Percentiles rank a stretch among this genome's conserved stretches.
phyloP scores from a whole-genome alignment of 2,797 vertebrate genomes.

The Acropternis orthonyx region DNA sequence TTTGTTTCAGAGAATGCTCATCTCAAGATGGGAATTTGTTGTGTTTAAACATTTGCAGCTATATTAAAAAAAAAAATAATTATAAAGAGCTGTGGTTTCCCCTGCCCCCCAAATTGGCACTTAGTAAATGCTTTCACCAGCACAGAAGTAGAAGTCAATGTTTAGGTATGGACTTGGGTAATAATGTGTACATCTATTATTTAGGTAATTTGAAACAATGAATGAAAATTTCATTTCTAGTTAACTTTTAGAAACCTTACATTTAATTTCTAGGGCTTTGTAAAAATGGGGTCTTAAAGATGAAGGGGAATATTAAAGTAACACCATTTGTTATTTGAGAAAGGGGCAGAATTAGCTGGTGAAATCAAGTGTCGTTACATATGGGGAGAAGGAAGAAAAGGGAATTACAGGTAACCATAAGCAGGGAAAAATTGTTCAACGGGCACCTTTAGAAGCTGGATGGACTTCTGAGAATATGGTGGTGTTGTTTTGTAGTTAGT shows the following conservation, averaged over 20 bases:
- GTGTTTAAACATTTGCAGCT: not conserved
- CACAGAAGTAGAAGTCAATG: not conserved
- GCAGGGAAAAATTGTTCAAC: not conserved
- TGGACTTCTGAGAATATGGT: not conserved
- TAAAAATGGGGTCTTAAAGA: not conserved
- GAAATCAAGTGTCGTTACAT: not conserved
- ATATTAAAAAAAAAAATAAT: not conserved
- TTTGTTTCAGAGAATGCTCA: not conserved
- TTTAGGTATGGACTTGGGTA: not conserved
- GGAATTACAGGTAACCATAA: not conserved
- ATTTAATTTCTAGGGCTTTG: not conserved
- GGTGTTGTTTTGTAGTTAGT: not conserved
- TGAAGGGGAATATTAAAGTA: not conserved
- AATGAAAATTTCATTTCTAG: not conserved
- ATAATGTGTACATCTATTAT: not conserved
- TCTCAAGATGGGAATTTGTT: not conserved
- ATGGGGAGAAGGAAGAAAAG: not conserved
- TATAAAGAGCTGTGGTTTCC: not conserved
- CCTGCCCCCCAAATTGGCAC: not conserved
- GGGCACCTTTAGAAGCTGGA: not conserved
- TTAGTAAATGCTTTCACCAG: not conserved
- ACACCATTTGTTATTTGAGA: not conserved
- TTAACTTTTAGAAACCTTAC: not conserved
- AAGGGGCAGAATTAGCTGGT: not conserved
- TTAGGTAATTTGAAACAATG: not conserved